Evolutionary conservation across 1,140 invertebrate genomes (phyloP), one percentile per base, ranked within the genome.

Genomic region (Orius laevigatus): DNA sequence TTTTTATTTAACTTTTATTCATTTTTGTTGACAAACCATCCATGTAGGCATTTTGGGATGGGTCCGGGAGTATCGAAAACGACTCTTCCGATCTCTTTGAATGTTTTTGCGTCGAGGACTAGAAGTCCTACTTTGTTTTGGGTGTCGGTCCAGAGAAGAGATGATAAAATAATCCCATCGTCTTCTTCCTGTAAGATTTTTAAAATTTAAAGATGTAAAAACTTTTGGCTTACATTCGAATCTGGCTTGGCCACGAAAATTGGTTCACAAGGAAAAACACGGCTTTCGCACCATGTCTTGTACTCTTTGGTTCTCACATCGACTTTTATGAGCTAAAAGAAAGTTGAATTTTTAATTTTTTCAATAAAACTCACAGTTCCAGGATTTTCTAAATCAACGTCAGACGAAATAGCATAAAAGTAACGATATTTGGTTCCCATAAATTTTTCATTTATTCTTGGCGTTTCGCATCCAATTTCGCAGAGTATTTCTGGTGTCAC

Each of bases 331-430:
- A 84, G 62, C 81, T 85, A 58, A 53, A 68, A 53, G 54, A 54
- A 33, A 50, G 38, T 9, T 19, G 44, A 42, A 5, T 43, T 4
- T 46, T 20, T 46, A 1, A 9, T 52, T 34, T 48, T 31, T 19
- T 12, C 14, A 34, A 38, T 12, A 46, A 49, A 53, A 59, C 66
- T 71, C 67, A 87, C 82, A 38, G 75, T 76, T 58, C 84, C 85
- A 4, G 84, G 83, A 66, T 83, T 81, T 2, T 78, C 71, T 2
- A 74, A 65, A 61, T 89, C 84, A 2, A 89, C 82, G 63, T 90
- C 85, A 10, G 81, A 81, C 52, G 83, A 85, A 39, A 90, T 88
- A 0, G 84, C 86, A 59, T 92, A 93, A 60, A 90, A 91, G 62
- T 83, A 92, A 48, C 75, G 69, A 61, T 93, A 92, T 5, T 60